These are phyloP conservation scores for Pseudachorutes palmiensis DNA, from an alignment of 1,140 invertebrate species.

Conservation along the genomic window DNA sequence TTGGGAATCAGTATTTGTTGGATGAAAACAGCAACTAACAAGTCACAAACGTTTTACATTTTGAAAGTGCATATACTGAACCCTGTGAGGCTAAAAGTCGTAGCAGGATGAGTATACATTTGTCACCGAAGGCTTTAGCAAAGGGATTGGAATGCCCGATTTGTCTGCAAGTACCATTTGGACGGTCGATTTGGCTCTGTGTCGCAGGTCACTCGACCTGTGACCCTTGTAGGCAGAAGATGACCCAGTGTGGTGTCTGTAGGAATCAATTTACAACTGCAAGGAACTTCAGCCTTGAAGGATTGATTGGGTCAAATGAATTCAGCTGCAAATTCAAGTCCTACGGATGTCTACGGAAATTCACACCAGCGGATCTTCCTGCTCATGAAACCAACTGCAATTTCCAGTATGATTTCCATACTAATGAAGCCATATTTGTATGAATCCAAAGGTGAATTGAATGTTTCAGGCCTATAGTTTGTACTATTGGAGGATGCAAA, in stretches of 20 bases:
- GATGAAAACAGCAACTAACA: too few relatives aligned
- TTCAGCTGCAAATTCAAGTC: background rate
- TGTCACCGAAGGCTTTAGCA: too few relatives aligned
- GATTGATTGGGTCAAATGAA: background rate
- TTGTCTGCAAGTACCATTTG: conserved; percentile 8
- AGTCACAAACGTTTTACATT: too few relatives aligned
- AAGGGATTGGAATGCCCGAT: conserved; percentile 18
- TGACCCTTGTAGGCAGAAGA: background rate
- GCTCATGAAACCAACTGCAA: background rate
- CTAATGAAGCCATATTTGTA: too few relatives aligned
- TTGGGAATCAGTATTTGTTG: too few relatives aligned
- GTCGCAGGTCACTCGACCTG: conserved; percentile 15
- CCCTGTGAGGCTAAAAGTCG: too few relatives aligned
- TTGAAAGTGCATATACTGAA: too few relatives aligned
- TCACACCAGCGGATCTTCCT: background rate
- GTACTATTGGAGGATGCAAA: background rate
- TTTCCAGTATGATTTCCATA: background rate
- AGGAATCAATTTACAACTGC: background rate
- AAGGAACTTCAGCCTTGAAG: conserved; percentile 13
- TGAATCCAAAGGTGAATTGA: too few relatives aligned
- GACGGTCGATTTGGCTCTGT: conserved; percentile 10
- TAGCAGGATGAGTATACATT: too few relatives aligned
- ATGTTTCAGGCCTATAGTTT: background rate
- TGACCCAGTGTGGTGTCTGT: conserved; percentile 7
- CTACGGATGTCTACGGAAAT: background rate